phyloP scores from a whole-genome alignment of 64 coral and sea anemone species.

The Pocillopora damicornis region DNA sequence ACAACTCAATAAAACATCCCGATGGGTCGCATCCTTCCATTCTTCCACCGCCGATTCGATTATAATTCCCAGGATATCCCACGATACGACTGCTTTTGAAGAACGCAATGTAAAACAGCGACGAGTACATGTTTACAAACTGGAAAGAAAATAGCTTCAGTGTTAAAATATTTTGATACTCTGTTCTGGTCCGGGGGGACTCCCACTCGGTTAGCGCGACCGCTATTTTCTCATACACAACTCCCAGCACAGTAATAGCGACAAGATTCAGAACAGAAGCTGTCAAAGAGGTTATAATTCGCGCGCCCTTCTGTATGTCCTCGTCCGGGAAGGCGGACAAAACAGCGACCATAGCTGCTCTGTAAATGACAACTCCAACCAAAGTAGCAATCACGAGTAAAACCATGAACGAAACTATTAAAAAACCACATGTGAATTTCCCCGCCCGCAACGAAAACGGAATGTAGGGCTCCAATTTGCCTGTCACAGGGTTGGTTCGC shows the following conservation, averaged over 20 bases:
- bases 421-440: conserved; percentile 50
- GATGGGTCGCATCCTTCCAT: conserved; percentile 97
- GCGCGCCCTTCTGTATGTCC: conserved; percentile 73
- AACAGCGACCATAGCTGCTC: conserved; percentile 78
- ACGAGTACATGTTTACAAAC: conserved; percentile 93
- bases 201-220: conserved; percentile 92
- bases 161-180: conserved; percentile 77
- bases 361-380: conserved; percentile 79
- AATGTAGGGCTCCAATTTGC: conserved; percentile 72
- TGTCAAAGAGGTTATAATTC: conserved; percentile 80
- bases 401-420: conserved; percentile 74
- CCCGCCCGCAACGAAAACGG: conserved; percentile 49
- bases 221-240: conserved; percentile 76
- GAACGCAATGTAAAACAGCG: conserved; percentile 96
- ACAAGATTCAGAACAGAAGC: conserved; percentile 82
- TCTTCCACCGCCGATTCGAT: conserved; percentile 62
- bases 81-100: conserved; percentile 82
- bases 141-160: conserved; percentile 94
- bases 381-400: conserved; percentile 69
- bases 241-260: conserved; percentile 79
- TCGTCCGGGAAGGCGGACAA: conserved; percentile 67
- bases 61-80: conserved; percentile 78
- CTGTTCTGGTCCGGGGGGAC: conserved; percentile 73
- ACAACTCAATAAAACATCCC: conserved; percentile 95
- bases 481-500: conserved; percentile 69